Base-by-base conservation (phyloP, 1,140 invertebrate species). In the Ceratina calcarata region DNA sequence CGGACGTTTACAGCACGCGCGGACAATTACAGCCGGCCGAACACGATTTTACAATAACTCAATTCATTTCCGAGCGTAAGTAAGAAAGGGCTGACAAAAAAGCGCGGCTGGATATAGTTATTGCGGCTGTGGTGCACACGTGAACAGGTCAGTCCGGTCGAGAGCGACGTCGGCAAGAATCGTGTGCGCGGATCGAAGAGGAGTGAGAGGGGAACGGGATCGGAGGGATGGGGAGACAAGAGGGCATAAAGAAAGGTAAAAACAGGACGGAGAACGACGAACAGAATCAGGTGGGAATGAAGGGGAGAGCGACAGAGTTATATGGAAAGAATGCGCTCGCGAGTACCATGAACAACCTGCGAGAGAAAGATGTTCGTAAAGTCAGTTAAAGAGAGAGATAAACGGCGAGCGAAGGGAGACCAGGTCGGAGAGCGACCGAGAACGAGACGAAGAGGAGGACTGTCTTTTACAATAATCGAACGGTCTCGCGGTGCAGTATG, bases 121-220 rank as follows among this genome's bases (percentile, higher is more conserved):
- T 86, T 86, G 85, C 81, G 72, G 71, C 77, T 77, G 73, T 70
- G 57, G 75, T 49, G 73, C 60, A 65, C 80, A 84, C 79, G 76
- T 84, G 79, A 82, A 82, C 82, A 86, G 78, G 85, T 86, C 82
- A 75, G 82, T 80, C 85, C 85, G 82, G 85, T 85, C 84, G 84
- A 83, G 81, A 60, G 69, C 53, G 53, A 18, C 53, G 53, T 32
- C 27, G 27, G 27, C 27, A 32, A 32, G 27, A 32, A 32, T 32
- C 27, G 27, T 32, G 27, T 32, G 27, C 27, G 49, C 58, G 79
- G 69, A 74, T 72, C 69, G 74, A 76, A 61, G 15, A 49, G 16
- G 55, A 49, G 24, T 57, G 69, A n/a, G 10, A 22, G 49, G 49
- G 7, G n/a, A n/a, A 24, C 12, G 24, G 55, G 60, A 20, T 0